Evolutionary conservation across 1,140 invertebrate genomes (phyloP).

Genomic region (Dinothrombium tinctorium): DNA sequence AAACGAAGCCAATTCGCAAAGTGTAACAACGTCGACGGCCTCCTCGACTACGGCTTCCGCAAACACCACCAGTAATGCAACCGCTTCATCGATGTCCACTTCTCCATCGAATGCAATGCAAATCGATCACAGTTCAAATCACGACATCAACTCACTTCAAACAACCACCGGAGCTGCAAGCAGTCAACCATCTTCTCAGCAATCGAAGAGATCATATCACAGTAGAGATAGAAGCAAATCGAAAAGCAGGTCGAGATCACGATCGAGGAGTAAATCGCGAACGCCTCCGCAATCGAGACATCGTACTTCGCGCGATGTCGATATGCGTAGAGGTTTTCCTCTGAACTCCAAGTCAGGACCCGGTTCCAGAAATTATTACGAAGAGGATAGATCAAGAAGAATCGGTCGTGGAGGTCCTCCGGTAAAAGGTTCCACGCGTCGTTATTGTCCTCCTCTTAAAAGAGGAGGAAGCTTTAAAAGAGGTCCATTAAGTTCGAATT

Average conservation of each 20-base stretch:
- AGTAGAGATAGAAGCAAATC: neutral
- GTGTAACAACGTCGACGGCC: no score
- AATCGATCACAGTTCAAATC: no score
- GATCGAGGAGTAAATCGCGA: slow-evolving; percentile 1
- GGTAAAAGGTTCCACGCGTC: neutral
- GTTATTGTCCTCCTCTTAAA: neutral
- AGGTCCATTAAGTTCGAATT: no score
- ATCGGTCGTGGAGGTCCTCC: neutral
- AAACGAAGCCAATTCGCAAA: neutral
- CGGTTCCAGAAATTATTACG: neutral
- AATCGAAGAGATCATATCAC: neutral
- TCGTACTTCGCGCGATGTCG: neutral
- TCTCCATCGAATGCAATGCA: no score
- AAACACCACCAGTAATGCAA: no score
- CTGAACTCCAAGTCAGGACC: neutral
- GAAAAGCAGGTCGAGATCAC: neutral
- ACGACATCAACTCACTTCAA: neutral
- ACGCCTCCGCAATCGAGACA: neutral
- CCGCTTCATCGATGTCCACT: no score
- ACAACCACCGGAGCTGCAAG: neutral
- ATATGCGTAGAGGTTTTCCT: neutral
- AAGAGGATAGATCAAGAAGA: neutral
- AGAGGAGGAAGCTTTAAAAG: no score
- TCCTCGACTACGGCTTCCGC: neutral
- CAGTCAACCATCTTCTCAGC: neutral